Percentiles rank a stretch among this genome's conserved stretches.
phyloP scores from a whole-genome alignment of 2,113 vertebrate species.

The Tamias sibiricus region DNA sequence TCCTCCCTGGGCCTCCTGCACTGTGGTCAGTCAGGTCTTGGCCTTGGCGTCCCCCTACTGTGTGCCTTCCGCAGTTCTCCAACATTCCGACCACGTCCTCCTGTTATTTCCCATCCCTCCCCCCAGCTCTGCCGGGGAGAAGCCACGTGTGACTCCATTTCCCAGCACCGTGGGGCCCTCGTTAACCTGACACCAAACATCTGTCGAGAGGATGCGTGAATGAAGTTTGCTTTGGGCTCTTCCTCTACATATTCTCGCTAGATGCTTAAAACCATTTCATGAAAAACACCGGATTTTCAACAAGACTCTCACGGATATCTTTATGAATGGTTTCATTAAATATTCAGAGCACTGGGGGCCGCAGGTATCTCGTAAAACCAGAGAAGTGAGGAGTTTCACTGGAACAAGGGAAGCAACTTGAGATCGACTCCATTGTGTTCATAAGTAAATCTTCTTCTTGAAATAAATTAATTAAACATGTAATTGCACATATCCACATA shows the following conservation, averaged over 20 bases:
- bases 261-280: background rate
- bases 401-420: background rate
- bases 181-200: background rate
- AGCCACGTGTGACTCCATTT: background rate
- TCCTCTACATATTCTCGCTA: background rate
- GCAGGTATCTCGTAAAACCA: background rate
- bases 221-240: background rate
- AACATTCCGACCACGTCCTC: background rate
- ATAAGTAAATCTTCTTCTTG: conserved; percentile 39
- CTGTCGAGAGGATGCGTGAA: background rate
- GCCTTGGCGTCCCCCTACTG: background rate
- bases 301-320: conserved; percentile 10
- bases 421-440: background rate
- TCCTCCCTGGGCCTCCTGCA: background rate
- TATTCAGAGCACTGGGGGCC: background rate
- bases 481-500: background rate
- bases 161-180: background rate
- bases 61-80: background rate
- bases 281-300: background rate
- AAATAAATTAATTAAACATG: conserved; percentile 3
- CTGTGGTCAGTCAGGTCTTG: background rate
- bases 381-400: background rate
- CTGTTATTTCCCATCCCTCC: background rate
- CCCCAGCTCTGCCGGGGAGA: background rate
- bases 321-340: conserved; percentile 31